A percentile compares a stretch with the other conserved stretches of the same genome.
Conservation (phyloP, 2,888 invertebrate genomes). For the Chymomyza procnemis region DNA sequence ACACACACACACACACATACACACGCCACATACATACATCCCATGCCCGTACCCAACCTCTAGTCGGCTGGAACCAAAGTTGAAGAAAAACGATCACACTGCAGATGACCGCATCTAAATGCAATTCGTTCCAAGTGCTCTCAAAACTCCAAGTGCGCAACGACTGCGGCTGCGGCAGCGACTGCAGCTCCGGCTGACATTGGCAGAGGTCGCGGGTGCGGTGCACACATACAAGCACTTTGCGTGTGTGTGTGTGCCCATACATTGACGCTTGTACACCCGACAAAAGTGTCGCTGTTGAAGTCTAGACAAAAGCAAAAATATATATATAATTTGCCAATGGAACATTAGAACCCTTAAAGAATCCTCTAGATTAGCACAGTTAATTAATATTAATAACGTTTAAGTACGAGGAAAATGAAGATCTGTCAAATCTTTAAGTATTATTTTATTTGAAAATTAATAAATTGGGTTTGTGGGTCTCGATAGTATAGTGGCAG, state of each 20-base stretch:
- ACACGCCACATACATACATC: background rate
- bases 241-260: too few species aligned
- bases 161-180: constrained; percentile 1
- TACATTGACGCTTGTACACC: background rate
- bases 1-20: background rate
- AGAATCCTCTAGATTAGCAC: too few species aligned
- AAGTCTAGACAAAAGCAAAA: too few species aligned
- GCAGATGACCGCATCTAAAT: constrained; percentile 77
- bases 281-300: background rate
- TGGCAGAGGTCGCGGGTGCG: constrained; percentile 4
- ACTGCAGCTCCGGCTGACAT: background rate
- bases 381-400: too few species aligned
- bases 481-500: too few species aligned
- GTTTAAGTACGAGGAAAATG: too few species aligned
- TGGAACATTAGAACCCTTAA: too few species aligned
- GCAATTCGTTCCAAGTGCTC: constrained; percentile 75
- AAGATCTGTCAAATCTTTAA: too few species aligned
- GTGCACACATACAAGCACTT: background rate
- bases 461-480: too few species aligned
- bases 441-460: too few species aligned
- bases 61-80: constrained; percentile 63
- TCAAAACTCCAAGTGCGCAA: constrained; percentile 48
- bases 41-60: constrained; percentile 29
- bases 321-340: too few species aligned
- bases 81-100: constrained; percentile 64